Conservation (phyloP, 2,888 invertebrate species). For the Boloria euphrosyne region DNA sequence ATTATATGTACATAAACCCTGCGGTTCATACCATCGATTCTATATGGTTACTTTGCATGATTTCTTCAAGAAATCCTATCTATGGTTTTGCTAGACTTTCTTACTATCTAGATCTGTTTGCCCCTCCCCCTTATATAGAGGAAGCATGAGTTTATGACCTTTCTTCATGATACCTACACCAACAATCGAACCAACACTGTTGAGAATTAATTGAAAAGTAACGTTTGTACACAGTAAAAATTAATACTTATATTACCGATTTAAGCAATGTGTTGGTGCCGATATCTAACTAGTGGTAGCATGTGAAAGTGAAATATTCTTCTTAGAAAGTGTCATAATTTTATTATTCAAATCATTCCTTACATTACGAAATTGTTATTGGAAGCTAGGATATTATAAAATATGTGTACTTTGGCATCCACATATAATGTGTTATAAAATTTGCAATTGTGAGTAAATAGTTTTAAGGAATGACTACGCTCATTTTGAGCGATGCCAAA, state of each 20-base stretch:
- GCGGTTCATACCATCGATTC: conserved; percentile 29
- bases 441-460: conserved; percentile 25
- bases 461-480: conserved; percentile 24
- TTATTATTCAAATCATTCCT: conserved; percentile 19
- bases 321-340: conserved; percentile 16
- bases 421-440: conserved; percentile 19
- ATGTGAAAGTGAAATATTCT: conserved; percentile 35
- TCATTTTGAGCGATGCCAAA: conserved; percentile 30
- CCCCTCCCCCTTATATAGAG: conserved; percentile 27
- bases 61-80: conserved; percentile 27
- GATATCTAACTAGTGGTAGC: conserved; percentile 38
- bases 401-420: conserved; percentile 16
- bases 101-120: conserved; percentile 27
- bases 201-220: too few relatives aligned
- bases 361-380: conserved; percentile 24
- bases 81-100: conserved; percentile 31
- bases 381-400: conserved; percentile 14
- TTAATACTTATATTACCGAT: not conserved
- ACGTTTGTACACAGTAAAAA: too few relatives aligned
- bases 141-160: conserved; percentile 31
- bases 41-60: conserved; percentile 28
- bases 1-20: conserved; percentile 18
- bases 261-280: conserved; percentile 33
- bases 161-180: conserved; percentile 29
- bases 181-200: conserved; percentile 4